Evolutionary conservation across 2,888 invertebrate genomes (phyloP), one percentile per base, ranked within the genome.

Genomic region (Brachypalpus laphriformis): DNA sequence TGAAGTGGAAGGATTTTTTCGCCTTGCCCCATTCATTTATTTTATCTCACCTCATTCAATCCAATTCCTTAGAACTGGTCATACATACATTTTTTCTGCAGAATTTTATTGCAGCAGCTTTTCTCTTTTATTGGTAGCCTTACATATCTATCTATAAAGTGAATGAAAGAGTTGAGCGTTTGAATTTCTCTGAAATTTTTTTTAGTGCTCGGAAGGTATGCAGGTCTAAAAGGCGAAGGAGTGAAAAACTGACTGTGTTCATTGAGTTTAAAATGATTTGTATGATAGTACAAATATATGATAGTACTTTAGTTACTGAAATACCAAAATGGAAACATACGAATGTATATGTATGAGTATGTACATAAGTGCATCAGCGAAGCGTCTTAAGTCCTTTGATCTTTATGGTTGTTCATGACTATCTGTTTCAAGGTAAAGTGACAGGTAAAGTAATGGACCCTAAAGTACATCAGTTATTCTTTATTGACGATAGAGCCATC

Each of bases 1-100:
- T 59, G 51, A 51, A 70, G 51, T 68, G 65, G 47, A 66, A 45
- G 18, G 49, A 68, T 66, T 40, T 59, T 59, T 51, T n/a, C n/a
- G 8, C 11, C 2, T 20, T 20, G 2, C 6, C 28, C 28, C 61
- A n/a, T 76, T 76, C 76, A 68, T 76, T 76, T 76, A 76, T 76
- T 68, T 76, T 59, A 76, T 70, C 59, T 77, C 68, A 77, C 68
- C 70, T 61, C 77, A 40, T 77, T 68, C 77, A 70, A 77, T 70
- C 61, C 51, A 45, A 70, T 70, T 70, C 42, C 77, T 76, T 20
- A 51, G 76, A 59, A 34, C 49, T 68, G 42, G 76, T 42, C 76
- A 45, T 66, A 61, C 18, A 0, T 47, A 3, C 8, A 9, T 16
- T 47, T 45, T 18, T 18, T 3, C 40, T 3, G 2, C 14, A 2